These are phyloP conservation scores for Trichopoda pennipes DNA, from an alignment of 2,888 invertebrate species.

Conservation along the genomic window DNA sequence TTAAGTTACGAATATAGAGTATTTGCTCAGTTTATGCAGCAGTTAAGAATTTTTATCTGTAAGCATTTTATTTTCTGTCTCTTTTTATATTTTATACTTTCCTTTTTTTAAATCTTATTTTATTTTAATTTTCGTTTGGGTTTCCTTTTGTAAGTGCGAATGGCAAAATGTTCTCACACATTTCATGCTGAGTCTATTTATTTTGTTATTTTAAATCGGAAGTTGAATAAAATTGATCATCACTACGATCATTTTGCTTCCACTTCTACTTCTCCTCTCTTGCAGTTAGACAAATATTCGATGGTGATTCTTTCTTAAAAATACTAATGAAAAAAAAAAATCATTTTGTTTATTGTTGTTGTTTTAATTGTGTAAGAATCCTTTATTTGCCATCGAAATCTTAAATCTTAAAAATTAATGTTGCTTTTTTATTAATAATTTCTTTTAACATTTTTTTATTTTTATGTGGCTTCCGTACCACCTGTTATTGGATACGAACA, in stretches of 20 bases:
- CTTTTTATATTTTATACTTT: background rate
- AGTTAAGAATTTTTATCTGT: too few relatives aligned
- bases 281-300: slow-evolving; percentile 17
- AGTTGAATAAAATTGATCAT: slow-evolving; percentile 63
- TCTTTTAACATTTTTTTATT: slow-evolving; percentile 69
- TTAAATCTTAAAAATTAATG: slow-evolving; percentile 75
- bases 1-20: too few relatives aligned
- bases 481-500: slow-evolving; percentile 73
- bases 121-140: background rate
- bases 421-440: slow-evolving; percentile 73
- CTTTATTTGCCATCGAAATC: slow-evolving; percentile 58
- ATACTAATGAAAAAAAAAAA: slow-evolving; percentile 53
- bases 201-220: slow-evolving; percentile 55
- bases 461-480: slow-evolving; percentile 79
- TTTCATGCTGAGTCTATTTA: slow-evolving; percentile 73
- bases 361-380: slow-evolving; percentile 33
- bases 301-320: slow-evolving; percentile 20
- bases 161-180: slow-evolving; percentile 80
- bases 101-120: too few relatives aligned
- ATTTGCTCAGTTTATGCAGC: too few relatives aligned
- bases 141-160: slow-evolving; percentile 65
- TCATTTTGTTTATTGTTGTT: slow-evolving; percentile 34
- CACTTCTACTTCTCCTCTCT: slow-evolving; percentile 38
- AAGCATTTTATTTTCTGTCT: slow-evolving; percentile 21
- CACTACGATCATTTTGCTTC: slow-evolving; percentile 46